Base-by-base conservation (phyloP, 2,888 invertebrate genomes). In the Tryphoninae sp. region DNA sequence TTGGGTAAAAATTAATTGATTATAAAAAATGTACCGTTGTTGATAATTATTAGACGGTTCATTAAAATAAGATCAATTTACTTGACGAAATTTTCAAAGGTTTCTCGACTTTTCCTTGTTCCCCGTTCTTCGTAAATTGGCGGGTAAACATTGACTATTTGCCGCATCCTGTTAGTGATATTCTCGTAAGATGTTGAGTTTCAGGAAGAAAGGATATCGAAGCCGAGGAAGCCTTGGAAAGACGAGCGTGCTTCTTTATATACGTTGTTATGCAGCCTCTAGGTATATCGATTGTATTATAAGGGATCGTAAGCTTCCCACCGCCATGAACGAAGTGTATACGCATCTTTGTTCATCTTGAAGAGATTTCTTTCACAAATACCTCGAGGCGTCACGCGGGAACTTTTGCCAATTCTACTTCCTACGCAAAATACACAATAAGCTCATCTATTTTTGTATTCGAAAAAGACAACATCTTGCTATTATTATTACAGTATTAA, bases 261-360 rank as follows among this genome's bases (percentile, higher is more conserved):
- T 16, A 53, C 19, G 53, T 7, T 16, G 4, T 8, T 53, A 53
- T 26, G 45, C 8, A 13, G 45, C 45, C 45, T 45, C 45, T 2
- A 45, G 11, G n/a, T n/a, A 53, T 67, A 75, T 67, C 26, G 75
- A 49, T 58, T 67, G 49, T 67, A 65, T 65, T 59, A 26, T 53
- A 67, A 40, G 61, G 23, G 59, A 64, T 33, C 42, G 13, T 26
- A 61, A 73, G 73, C 61, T 73, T 73, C 22, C 53, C 26, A 53
- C 53, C 62, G 74, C 74, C 74, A 26, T 45, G 58, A 33, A 45
- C 49, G 42, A 16, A 58, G n/a, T 42, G n/a, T 42, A 75, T 67
- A 49, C 67, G 11, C 2, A 65, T 67, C 75, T 19, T 75, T 42
- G 58, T 75, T 75, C 59, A 65, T 75, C 19, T 19, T 19, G 45